phyloP scores from a whole-genome alignment of 1,140 invertebrate species.

The Drosophila ohnishii region DNA sequence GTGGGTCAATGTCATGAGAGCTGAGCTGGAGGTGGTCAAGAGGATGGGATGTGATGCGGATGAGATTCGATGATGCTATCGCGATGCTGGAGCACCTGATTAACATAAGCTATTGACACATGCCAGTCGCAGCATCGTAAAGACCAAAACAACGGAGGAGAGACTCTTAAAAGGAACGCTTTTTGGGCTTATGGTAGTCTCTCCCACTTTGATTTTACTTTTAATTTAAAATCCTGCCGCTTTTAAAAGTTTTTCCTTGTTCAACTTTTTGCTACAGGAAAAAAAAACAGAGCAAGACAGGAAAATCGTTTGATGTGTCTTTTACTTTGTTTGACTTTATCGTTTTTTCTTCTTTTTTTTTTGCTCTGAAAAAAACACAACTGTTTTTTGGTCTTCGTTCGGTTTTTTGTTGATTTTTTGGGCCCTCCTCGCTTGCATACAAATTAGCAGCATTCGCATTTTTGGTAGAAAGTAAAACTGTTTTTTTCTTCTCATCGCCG shows the following conservation, averaged over 20 bases:
- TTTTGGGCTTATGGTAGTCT: background rate
- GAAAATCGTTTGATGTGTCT: conserved; percentile 66
- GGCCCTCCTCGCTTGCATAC: conserved; percentile 67
- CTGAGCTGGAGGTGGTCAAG: conserved; percentile 29
- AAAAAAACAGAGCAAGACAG: conserved; percentile 5
- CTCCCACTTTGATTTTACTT: conserved; percentile 30
- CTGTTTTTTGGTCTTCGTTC: conserved; percentile 35
- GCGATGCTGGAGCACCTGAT: conserved; percentile 52
- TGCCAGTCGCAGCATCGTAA: conserved; percentile 16
- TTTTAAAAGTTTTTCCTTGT: conserved; percentile 44
- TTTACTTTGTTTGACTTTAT: conserved; percentile 34
- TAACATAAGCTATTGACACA: conserved; percentile 58
- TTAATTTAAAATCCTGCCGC: conserved; percentile 59
- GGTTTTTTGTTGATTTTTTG: conserved; percentile 34
- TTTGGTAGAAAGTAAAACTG: conserved; percentile 81
- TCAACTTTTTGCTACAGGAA: conserved; percentile 11
- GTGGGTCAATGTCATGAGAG: conserved; percentile 73
- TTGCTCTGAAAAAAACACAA: conserved; percentile 32
- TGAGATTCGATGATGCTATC: conserved; percentile 39
- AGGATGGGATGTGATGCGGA: conserved; percentile 7
- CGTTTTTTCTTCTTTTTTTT: conserved; percentile 19
- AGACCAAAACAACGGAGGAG: background rate
- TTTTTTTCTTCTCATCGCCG: conserved; percentile 50
- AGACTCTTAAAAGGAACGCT: background rate
- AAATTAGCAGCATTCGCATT: conserved; percentile 78